Evolutionary conservation across 2,113 vertebrate genomes (phyloP), one percentile per base, ranked within the genome.

Genomic region (Lichenostomus cassidix): DNA sequence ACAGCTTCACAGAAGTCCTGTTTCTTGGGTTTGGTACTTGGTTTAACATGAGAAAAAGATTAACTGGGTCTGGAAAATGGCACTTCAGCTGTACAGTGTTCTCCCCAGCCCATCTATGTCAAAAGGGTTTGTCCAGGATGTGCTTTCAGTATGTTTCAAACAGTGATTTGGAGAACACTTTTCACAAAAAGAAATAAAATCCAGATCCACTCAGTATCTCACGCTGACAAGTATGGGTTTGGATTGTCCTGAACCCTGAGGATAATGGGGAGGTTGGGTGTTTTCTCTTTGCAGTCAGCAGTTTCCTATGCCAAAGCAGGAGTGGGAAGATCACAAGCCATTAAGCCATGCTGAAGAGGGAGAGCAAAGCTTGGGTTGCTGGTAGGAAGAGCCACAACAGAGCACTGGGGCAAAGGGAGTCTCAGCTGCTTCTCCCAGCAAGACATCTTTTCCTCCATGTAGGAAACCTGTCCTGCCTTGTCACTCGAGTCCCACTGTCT

Each of bases 1-100:
- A 92, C 42, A 93, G 89, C 67, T 86, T 94, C 90, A 92, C 76
- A 94, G 20, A 92, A 92, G 87, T 94, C 63, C 82, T 90, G 29
- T 76, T 89, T 85, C 92, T 94, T 62, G 73, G 31, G 78, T 64
- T 83, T 65, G 67, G 50, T 92, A 59, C 37, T 75, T 68, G 13
- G 31, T 85, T 79, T 88, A 81, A 82, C 20, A 52, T 12, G 22
- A 95, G 53, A 89, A 71, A 88, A 83, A 85, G 27, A 79, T 23
- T 50, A 14, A 49, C 0, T 22, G 41, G 37, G 68, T 47, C 62
- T 65, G 27, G 25, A 80, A 91, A 95, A 60, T 25, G 33, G 58
- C 67, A 92, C 55, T 87, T 76, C n/a, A 78, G n/a, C 55, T 82
- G 35, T 47, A 77, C 5, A 3, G 60, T 31, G 41, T 22, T 62